Evolutionary conservation across 2,113 vertebrate species (phyloP).

Genomic region (Proterorhinus semilunaris): DNA sequence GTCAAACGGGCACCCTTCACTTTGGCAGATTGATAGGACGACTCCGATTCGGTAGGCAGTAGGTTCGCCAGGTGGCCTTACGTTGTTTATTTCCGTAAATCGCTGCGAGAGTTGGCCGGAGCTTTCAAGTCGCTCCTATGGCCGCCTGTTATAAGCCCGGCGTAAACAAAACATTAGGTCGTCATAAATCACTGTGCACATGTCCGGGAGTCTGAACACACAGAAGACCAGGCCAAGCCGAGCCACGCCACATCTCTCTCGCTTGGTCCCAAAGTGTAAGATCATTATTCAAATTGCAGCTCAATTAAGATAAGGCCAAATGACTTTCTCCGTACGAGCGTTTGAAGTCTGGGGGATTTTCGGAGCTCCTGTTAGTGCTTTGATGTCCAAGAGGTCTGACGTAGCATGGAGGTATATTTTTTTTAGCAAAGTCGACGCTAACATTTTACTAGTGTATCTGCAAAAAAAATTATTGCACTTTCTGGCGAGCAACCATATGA

Average conservation of each 20-base stretch:
- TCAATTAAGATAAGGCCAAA: conserved; percentile 83
- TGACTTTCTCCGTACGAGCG: conserved; percentile 75
- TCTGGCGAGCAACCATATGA: conserved; percentile 15
- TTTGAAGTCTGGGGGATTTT: conserved; percentile 79
- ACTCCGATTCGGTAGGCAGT: conserved; percentile 18
- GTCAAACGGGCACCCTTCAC: conserved; percentile 39
- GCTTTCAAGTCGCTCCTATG: conserved; percentile 71
- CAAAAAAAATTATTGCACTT: conserved; percentile 40
- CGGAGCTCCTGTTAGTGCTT: conserved; percentile 50
- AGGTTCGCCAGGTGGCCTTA: conserved; percentile 60
- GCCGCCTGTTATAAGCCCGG: conserved; percentile 67
- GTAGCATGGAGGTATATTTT: conserved; percentile 44
- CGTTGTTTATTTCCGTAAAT: conserved; percentile 61
- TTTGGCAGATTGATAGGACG: conserved; percentile 43
- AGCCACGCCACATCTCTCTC: conserved; percentile 44
- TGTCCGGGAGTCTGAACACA: conserved; percentile 53
- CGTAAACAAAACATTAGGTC: conserved; percentile 78
- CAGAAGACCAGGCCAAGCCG: conserved; percentile 32
- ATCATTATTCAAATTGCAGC: conserved; percentile 80
- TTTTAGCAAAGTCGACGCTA: conserved; percentile 53
- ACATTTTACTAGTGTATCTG: conserved; percentile 52
- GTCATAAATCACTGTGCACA: conserved; percentile 71
- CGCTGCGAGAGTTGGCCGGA: conserved; percentile 28
- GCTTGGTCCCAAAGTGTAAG: conserved; percentile 79
- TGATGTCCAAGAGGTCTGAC: conserved; percentile 57